These are phyloP conservation scores for Lasioglossum albipes DNA, from an alignment of 1,140 invertebrate genomes.

Conservation along the genomic window DNA sequence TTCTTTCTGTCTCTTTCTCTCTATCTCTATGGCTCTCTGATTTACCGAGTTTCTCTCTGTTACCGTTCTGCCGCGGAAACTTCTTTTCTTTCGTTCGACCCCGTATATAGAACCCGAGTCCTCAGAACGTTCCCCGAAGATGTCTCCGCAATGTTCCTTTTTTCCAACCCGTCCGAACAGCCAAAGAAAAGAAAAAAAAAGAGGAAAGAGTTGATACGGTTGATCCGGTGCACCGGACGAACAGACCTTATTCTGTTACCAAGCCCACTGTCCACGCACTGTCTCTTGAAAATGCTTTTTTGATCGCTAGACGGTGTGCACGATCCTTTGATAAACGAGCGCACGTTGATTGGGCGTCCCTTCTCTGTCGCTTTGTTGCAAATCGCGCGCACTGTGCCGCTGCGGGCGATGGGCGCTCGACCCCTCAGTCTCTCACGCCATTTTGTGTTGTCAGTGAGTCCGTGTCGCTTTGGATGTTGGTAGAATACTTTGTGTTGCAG, in stretches of 20 bases:
- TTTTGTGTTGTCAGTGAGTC: not conserved
- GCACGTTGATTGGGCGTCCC: slow-evolving; percentile 80
- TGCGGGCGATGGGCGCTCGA: slow-evolving; percentile 33
- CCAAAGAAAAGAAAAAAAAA: too few relatives aligned
- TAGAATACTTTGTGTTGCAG: too few relatives aligned
- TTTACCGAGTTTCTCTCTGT: not conserved
- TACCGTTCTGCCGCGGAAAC: not conserved
- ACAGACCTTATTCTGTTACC: slow-evolving; percentile 23
- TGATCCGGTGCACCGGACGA: slow-evolving; percentile 11
- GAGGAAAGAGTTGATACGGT: too few relatives aligned
- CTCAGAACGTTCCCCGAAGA: too few relatives aligned
- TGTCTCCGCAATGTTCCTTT: too few relatives aligned
- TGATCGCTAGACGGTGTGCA: slow-evolving; percentile 75
- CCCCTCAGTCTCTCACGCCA: not conserved
- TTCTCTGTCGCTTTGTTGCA: slow-evolving; percentile 79
- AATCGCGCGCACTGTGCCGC: slow-evolving; percentile 64
- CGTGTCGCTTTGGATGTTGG: slow-evolving; percentile 25
- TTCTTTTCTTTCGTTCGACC: not conserved
- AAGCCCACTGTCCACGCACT: slow-evolving; percentile 48
- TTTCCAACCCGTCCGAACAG: too few relatives aligned
- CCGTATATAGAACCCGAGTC: not conserved
- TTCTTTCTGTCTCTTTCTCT: slow-evolving; percentile 16
- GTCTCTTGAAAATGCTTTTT: slow-evolving; percentile 61
- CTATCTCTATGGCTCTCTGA: slow-evolving; percentile 14
- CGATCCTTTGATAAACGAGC: slow-evolving; percentile 70